Conservation (phyloP, 2,113 vertebrate species). For the Lichenostomus cassidix region DNA sequence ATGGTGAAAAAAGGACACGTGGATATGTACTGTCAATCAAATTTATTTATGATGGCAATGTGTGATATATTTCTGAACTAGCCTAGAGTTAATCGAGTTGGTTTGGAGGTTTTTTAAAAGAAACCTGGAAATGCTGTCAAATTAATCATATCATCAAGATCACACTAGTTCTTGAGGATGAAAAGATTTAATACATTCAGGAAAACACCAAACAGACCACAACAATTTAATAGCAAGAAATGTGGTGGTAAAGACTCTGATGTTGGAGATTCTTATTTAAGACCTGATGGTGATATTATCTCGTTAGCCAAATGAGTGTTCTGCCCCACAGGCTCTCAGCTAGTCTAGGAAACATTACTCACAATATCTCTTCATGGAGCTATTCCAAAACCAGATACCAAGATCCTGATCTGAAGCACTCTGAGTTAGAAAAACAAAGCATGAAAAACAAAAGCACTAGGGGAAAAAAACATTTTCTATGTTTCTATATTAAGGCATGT, state of each 20-base stretch:
- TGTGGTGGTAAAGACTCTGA: not conserved
- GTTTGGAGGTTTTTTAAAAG: not conserved
- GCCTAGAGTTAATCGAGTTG: not conserved
- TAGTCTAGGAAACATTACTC: not conserved
- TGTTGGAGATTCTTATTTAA: not conserved
- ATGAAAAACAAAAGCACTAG: not conserved
- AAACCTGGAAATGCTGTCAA: conserved; percentile 5
- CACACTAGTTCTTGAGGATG: not conserved
- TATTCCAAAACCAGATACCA: not conserved
- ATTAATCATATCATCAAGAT: not conserved
- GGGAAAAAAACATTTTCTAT: not conserved
- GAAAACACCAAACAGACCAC: not conserved
- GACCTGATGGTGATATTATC: not conserved
- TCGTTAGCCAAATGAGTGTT: not conserved
- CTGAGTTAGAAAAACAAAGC: not conserved
- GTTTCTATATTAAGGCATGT: not conserved
- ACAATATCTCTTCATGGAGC: not conserved
- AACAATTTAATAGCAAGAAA: not conserved
- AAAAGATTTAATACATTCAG: not conserved
- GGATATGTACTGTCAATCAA: not conserved
- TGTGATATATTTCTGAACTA: not conserved
- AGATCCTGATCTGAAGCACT: not conserved
- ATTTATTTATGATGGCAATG: not conserved
- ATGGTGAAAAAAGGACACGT: not conserved
- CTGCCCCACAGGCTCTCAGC: not conserved